phyloP scores from a whole-genome alignment of 2,888 invertebrate species.

The Pandemis corylana region DNA sequence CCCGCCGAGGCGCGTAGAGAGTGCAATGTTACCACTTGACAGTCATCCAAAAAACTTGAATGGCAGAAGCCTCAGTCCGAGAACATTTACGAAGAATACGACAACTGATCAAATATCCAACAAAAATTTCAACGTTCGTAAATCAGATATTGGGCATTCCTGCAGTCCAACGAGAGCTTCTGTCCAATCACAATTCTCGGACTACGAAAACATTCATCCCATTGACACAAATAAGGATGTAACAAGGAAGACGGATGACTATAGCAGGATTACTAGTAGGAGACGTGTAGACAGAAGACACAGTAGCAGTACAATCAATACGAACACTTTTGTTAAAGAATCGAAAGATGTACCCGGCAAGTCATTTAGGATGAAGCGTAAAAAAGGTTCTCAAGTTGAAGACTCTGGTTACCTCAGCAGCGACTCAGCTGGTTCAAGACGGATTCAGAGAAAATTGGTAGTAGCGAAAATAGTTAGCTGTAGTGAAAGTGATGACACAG shows the following conservation, averaged over 20 bases:
- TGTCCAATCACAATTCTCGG: conserved; percentile 80
- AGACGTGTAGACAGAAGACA: conserved; percentile 54
- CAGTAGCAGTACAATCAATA: conserved; percentile 59
- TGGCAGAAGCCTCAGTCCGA: conserved; percentile 87
- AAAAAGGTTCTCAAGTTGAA: conserved; percentile 81
- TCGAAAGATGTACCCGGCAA: conserved; percentile 59
- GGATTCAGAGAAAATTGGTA: conserved; percentile 71
- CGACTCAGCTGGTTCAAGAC: conserved; percentile 88
- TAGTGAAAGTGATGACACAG: conserved; percentile 92
- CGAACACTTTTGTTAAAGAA: conserved; percentile 73
- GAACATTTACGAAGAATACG: conserved; percentile 64
- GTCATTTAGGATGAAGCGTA: conserved; percentile 64
- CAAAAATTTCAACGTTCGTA: conserved; percentile 57
- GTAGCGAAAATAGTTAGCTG: conserved; percentile 84
- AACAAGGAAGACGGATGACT: conserved; percentile 52
- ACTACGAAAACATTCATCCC: conserved; percentile 73
- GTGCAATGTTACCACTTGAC: conserved; percentile 63
- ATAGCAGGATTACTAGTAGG: conserved; percentile 60
- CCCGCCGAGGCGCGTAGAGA: conserved; percentile 82
- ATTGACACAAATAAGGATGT: conserved; percentile 44
- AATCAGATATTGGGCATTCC: conserved; percentile 63
- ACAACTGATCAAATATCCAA: conserved; percentile 54
- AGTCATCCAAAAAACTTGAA: conserved; percentile 87
- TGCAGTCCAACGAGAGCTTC: conserved; percentile 80
- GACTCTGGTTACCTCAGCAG: conserved; percentile 95